These are phyloP conservation scores for Pseudococcus jackbeardsleyi DNA, from an alignment of 2,888 invertebrate genomes.

Conservation along the genomic window DNA sequence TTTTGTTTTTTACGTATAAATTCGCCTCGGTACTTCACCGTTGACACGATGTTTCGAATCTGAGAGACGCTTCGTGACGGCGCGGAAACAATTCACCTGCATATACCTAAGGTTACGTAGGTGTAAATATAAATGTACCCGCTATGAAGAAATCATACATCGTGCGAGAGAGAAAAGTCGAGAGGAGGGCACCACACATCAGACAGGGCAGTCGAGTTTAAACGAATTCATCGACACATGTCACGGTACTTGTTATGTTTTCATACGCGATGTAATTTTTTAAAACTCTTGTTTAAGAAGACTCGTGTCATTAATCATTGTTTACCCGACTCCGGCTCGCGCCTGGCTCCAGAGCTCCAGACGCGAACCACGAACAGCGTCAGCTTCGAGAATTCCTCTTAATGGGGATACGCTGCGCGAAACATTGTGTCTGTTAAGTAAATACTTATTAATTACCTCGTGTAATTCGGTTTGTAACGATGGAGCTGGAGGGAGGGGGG, in stretches of 20 bases:
- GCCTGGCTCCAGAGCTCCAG: background rate
- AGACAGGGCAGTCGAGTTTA: constrained; percentile 6
- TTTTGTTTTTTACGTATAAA: too few relatives aligned
- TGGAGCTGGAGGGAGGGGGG: background rate
- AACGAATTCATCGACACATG: constrained; percentile 32
- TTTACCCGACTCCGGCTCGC: background rate
- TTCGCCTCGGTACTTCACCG: background rate
- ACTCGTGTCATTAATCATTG: constrained; percentile 19
- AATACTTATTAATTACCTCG: background rate
- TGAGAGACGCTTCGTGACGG: background rate
- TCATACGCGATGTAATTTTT: background rate
- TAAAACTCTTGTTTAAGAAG: constrained; percentile 20
- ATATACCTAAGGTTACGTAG: background rate
- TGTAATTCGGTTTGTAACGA: constrained; percentile 23
- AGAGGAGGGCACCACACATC: background rate
- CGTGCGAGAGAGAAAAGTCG: background rate
- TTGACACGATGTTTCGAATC: background rate
- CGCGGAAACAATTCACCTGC: constrained; percentile 9
- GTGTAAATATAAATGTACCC: background rate
- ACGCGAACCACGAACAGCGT: background rate
- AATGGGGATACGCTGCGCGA: background rate
- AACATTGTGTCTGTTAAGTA: background rate
- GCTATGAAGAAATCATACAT: background rate
- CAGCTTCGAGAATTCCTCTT: too few relatives aligned
- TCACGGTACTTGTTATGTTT: constrained; percentile 24